A percentile compares a stretch with the other conserved stretches of the same genome.
These are phyloP conservation scores for Oscheius myriophilus DNA, from an alignment of 2,888 invertebrate genomes.

Conservation along the genomic window DNA sequence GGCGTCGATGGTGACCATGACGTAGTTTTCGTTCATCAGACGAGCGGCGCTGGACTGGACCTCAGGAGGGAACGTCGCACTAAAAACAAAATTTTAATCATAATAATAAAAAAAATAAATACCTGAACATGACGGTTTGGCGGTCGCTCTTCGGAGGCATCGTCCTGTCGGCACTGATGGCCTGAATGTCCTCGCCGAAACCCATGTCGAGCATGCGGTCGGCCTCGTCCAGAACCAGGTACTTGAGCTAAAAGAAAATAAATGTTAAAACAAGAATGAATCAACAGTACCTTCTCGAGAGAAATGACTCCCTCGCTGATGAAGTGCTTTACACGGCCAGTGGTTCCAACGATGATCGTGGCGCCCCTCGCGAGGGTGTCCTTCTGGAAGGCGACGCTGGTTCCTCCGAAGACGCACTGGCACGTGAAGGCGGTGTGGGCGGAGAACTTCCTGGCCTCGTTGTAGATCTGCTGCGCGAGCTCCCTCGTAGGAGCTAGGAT, in stretches of 20 bases:
- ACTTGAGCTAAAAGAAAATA: slow-evolving; percentile 17
- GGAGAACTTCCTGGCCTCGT: slow-evolving; percentile 82
- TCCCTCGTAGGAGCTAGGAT: slow-evolving; percentile 91
- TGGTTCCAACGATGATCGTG: slow-evolving; percentile 50
- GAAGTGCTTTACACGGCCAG: slow-evolving; percentile 52
- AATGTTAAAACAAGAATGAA: not conserved
- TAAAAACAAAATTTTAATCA: slow-evolving; percentile 25
- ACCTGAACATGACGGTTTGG: slow-evolving; percentile 53
- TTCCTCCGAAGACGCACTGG: slow-evolving; percentile 51
- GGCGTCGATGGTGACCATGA: slow-evolving; percentile 89
- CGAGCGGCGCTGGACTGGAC: slow-evolving; percentile 83
- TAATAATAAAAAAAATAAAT: not conserved
- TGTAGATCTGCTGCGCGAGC: slow-evolving; percentile 85
- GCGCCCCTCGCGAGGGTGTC: slow-evolving; percentile 32
- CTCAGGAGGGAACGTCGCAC: slow-evolving; percentile 80
- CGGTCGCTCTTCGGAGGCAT: slow-evolving; percentile 31
- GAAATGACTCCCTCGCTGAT: slow-evolving; percentile 40
- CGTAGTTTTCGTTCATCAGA: slow-evolving; percentile 80
- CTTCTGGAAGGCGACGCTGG: slow-evolving; percentile 36
- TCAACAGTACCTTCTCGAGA: slow-evolving; percentile 35
- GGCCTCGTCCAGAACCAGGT: slow-evolving; percentile 85
- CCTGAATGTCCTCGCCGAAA: slow-evolving; percentile 95
- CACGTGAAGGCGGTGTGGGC: slow-evolving; percentile 44
- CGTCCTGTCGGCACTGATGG: slow-evolving; percentile 77
- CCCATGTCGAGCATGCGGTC: slow-evolving; percentile 99